Evolutionary conservation across 2,888 invertebrate genomes (phyloP), one percentile per base, ranked within the genome.

Genomic region (Allygus modestus): DNA sequence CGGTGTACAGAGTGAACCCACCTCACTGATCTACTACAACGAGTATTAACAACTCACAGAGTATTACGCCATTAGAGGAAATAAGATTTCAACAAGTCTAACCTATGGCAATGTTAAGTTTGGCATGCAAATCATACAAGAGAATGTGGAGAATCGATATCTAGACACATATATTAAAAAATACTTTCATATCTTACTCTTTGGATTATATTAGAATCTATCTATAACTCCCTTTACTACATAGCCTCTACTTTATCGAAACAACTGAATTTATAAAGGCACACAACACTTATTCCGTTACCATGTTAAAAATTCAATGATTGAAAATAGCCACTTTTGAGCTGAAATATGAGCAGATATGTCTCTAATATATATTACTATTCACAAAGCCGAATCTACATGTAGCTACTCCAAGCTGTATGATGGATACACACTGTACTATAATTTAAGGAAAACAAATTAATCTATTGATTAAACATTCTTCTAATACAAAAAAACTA

Each of bases 211-310:
- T 73, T n/a, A 51, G 46, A 77, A 77, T 7, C 77, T 77, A 51
- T n/a, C 9, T 31, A 51, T 20, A 51, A 43, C 41, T 43, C 17
- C 15, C 26, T 7, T 75, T 2, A 23, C 77, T 77, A 77, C 4
- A 5, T 73, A 43, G 77, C 77, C 54, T 31, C 51, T 77, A 28
- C 43, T 51, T 51, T 46, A 77, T 46, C 37, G 43, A 28, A 77
- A 46, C 54, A 73, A 54, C 71, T 20, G 73, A 83, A 82, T 82
- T 71, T n/a, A 46, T 73, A 83, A 83, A 83, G 71, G 83, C 83
- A 83, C 73, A 83, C 71, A 83, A 83, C 71, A 83, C 37, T 77
- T 77, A 77, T 51, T 77, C 54, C n/a, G 12, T 51, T 77, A 26
- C 43, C 58, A 23, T 58, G 11, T 51, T 23, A 77, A 51, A 46